Conservation (phyloP, 1,140 invertebrate species). For the Microplitis mediator region DNA sequence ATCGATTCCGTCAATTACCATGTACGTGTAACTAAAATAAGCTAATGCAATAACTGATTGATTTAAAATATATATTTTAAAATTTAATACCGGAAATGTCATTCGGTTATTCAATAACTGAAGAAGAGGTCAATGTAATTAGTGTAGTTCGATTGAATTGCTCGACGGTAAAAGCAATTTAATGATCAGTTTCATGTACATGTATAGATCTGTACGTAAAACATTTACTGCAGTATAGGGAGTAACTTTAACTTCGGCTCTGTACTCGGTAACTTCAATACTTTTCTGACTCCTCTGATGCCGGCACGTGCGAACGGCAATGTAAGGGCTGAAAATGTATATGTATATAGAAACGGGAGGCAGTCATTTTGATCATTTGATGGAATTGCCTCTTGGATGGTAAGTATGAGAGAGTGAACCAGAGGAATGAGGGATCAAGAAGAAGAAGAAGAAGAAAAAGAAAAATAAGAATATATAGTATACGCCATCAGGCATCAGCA, state of each 20-base stretch:
- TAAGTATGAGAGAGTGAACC: not conserved
- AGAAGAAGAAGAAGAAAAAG: not conserved
- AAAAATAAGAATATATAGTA: not conserved
- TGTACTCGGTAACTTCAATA: not conserved
- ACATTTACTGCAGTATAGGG: not conserved
- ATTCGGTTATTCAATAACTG: no score
- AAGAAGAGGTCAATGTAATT: not conserved
- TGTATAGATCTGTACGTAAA: not conserved
- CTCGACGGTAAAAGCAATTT: not conserved
- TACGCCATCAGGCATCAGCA: constrained; percentile 29
- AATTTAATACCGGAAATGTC: no score
- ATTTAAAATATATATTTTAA: no score
- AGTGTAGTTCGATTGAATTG: constrained; percentile 11
- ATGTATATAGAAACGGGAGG: constrained; percentile 47
- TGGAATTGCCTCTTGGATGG: constrained; percentile 39
- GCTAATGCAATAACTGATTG: no score
- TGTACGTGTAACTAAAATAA: no score
- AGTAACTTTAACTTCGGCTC: not conserved
- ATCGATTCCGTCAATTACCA: no score
- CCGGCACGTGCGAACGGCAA: constrained; percentile 55
- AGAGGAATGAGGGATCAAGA: not conserved
- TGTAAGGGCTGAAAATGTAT: constrained; percentile 39
- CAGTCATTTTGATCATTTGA: constrained; percentile 54
- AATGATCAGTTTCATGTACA: not conserved
- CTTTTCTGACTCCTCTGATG: not conserved